Percentiles rank a stretch among this genome's conserved stretches.
These are phyloP conservation scores for Nanorana parkeri DNA, from an alignment of 2,113 vertebrate genomes.

Conservation along the genomic window DNA sequence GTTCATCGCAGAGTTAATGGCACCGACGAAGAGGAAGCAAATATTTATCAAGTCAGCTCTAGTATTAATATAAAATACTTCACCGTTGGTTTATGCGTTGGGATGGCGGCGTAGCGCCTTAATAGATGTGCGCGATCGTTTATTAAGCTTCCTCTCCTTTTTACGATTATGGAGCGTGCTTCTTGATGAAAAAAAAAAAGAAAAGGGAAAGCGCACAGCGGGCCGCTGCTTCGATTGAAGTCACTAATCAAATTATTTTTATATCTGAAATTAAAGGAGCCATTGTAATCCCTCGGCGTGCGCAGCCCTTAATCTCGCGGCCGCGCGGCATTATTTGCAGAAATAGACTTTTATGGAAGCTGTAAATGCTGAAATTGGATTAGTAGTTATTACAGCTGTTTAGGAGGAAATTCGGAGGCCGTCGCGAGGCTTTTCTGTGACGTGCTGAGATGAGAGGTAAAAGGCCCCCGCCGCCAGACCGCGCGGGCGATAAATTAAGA, in stretches of 20 bases:
- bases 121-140: not conserved
- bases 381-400: constrained; percentile 42
- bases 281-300: constrained; percentile 37
- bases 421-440: not conserved
- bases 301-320: constrained; percentile 19
- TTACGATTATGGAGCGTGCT: not conserved
- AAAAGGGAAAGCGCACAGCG: constrained; percentile 1
- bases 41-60: constrained; percentile 22
- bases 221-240: constrained; percentile 21
- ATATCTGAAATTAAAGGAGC: constrained; percentile 46
- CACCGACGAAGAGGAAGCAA: no score
- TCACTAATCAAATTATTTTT: constrained; percentile 56
- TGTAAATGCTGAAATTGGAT: constrained; percentile 54
- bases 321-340: constrained; percentile 30
- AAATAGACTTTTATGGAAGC: constrained; percentile 41
- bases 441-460: not conserved
- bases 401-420: not conserved
- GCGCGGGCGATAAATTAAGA: not conserved
- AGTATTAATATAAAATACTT: constrained; percentile 13
- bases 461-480: not conserved
- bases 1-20: no score
- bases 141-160: constrained; percentile 25
- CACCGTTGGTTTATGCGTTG: not conserved
- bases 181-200: constrained; percentile 26
- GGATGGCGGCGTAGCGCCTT: not conserved